phyloP scores from a whole-genome alignment of 2,113 vertebrate genomes.

The Halcyon malimbica region DNA sequence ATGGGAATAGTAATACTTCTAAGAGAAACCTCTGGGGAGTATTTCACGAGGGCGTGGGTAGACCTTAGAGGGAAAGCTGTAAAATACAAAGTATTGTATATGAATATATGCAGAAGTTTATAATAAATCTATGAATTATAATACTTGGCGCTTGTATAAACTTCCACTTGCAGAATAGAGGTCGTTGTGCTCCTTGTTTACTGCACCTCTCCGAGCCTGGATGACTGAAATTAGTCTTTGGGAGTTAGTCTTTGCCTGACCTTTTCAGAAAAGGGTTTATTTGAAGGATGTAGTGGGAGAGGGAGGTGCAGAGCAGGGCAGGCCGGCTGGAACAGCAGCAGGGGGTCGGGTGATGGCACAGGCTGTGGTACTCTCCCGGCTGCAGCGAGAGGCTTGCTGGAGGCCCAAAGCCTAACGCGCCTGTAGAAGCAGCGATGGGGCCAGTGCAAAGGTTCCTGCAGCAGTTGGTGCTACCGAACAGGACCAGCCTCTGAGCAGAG shows the following conservation, averaged over 20 bases:
- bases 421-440: not conserved
- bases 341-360: not conserved
- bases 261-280: not conserved
- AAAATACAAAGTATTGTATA: not conserved
- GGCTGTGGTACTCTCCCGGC: not conserved
- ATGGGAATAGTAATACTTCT: not conserved
- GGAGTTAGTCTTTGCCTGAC: not conserved
- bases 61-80: not conserved
- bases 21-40: not conserved
- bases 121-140: conserved; percentile 17
- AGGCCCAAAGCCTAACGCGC: not conserved
- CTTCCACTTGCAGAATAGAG: conserved; percentile 16
- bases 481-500: not conserved
- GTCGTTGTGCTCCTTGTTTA: not conserved
- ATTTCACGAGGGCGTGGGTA: not conserved
- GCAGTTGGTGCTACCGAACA: not conserved
- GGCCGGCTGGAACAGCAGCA: not conserved
- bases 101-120: not conserved
- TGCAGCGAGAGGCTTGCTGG: not conserved
- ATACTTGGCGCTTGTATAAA: conserved; percentile 13
- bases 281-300: not conserved
- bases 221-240: not conserved
- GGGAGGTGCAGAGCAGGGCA: not conserved
- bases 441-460: not conserved
- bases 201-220: not conserved